Percentiles rank a stretch among this genome's conserved stretches.
phyloP scores from a whole-genome alignment of 2,113 vertebrate genomes.

The Pangasianodon hypophthalmus region DNA sequence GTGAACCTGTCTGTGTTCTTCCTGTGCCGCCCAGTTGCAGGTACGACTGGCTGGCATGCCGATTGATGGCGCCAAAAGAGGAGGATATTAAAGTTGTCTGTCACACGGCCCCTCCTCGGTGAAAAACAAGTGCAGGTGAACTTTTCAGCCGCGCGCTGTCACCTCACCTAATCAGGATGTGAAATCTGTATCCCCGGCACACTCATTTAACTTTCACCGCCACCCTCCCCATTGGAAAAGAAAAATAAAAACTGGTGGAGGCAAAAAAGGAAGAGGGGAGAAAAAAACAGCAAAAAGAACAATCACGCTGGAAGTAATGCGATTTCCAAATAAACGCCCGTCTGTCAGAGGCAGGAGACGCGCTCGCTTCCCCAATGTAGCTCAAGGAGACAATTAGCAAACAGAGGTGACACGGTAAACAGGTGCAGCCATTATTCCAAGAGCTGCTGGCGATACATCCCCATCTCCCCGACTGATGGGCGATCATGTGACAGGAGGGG shows the following conservation, averaged over 20 bases:
- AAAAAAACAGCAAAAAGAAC: conserved; percentile 77
- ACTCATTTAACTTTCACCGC: conserved; percentile 80
- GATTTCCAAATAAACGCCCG: conserved; percentile 93
- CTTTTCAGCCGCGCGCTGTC: conserved; percentile 80
- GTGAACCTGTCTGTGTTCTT: conserved; percentile 71
- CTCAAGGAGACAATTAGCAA: conserved; percentile 99
- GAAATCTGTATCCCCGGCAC: conserved; percentile 87
- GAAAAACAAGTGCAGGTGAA: conserved; percentile 81
- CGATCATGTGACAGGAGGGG: conserved; percentile 88
- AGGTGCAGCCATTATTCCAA: conserved; percentile 98
- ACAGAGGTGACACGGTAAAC: conserved; percentile 99
- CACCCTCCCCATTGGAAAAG: conserved; percentile 28
- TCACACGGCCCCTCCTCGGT: conserved; percentile 73
- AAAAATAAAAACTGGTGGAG: conserved; percentile 44
- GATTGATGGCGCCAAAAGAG: conserved; percentile 71
- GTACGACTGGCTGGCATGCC: conserved; percentile 68
- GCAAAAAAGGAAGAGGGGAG: conserved; percentile 32
- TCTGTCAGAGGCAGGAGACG: conserved; percentile 90
- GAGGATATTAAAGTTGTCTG: conserved; percentile 85
- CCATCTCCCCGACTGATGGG: conserved; percentile 91
- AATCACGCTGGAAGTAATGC: conserved; percentile 91
- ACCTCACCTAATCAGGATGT: conserved; percentile 87
- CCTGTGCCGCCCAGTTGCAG: conserved; percentile 70
- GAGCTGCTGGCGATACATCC: conserved; percentile 96
- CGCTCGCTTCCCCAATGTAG: conserved; percentile 91